Evolutionary conservation across 2,888 invertebrate species (phyloP), one percentile per base, ranked within the genome.

Genomic region (Ommatoiulus sabulosus): DNA sequence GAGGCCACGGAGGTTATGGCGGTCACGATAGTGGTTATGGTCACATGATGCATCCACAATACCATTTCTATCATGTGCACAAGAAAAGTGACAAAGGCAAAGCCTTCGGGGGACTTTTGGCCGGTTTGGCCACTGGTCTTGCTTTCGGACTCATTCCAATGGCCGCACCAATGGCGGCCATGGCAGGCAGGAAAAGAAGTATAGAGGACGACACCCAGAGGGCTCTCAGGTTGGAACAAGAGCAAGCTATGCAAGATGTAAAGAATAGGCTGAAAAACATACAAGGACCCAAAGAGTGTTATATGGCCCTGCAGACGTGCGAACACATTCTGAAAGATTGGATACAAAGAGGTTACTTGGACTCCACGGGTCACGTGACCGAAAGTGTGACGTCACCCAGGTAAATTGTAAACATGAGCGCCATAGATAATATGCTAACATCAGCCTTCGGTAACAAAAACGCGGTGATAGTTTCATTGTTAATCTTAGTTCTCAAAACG

Each of bases 111-210:
- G 86, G 86, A 7, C n/a, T 86, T 10, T 44, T 44, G 44, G 86
- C 86, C 24, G 86, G 86, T 24, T 86, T 86, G 86, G 46, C 48
- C 48, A 44, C 86, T 46, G 86, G 86, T 17, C 44, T 86, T 10
- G 86, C 86, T 86, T 44, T 86, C 12, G 46, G 86, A 44, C 86
- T 86, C 24, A 84, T 84, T 24, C 84, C 84, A 43, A 43, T 84
- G 43, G 43, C 84, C 35, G 17, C 17, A 6, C 35, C 84, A 12
- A 84, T 87, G 87, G 57, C 63, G 7, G 63, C 63, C 24, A 63
- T 44, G 87, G 87, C 87, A 5, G 87, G 52, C 24, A 20, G 87
- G 24, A 87, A 87, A 72, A 63, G 87, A 63, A 87, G 87, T n/a
- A 24, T 87, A 12, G 35, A 87, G 0, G 87, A 87, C 24, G 87